phyloP scores from a whole-genome alignment of 2,888 invertebrate genomes.

The Orchesellides sinensis region DNA sequence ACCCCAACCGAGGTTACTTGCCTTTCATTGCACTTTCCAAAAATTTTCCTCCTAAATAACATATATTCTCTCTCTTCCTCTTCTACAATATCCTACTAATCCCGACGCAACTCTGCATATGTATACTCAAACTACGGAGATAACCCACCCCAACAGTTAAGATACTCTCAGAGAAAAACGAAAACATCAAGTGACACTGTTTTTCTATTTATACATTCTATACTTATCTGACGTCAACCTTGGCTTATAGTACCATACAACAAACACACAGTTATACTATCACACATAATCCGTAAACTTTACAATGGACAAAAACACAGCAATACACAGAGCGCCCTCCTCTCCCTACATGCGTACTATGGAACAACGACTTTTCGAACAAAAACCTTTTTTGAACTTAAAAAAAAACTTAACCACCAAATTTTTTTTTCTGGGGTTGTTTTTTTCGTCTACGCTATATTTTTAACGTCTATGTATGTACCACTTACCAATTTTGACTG shows the following conservation, averaged over 20 bases:
- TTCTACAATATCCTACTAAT: no score
- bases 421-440: slow-evolving; percentile 3
- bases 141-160: slow-evolving; percentile 45
- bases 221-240: slow-evolving; percentile 32
- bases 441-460: no score
- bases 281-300: no score
- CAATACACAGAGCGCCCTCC: background rate
- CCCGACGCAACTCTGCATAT: background rate
- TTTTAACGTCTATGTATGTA: background rate
- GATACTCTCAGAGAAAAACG: slow-evolving; percentile 28
- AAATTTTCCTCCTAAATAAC: no score
- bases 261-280: background rate
- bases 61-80: no score
- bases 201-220: slow-evolving; percentile 54
- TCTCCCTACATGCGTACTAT: background rate
- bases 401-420: background rate
- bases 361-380: background rate
- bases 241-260: background rate
- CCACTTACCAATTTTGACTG: slow-evolving; percentile 58
- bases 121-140: background rate
- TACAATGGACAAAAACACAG: no score
- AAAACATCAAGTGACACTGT: slow-evolving; percentile 49
- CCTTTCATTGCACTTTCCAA: background rate
- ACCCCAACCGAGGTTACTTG: background rate
- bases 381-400: background rate